phyloP scores from a whole-genome alignment of 2,797 vertebrate genomes.

The Euthynnus affinis region DNA sequence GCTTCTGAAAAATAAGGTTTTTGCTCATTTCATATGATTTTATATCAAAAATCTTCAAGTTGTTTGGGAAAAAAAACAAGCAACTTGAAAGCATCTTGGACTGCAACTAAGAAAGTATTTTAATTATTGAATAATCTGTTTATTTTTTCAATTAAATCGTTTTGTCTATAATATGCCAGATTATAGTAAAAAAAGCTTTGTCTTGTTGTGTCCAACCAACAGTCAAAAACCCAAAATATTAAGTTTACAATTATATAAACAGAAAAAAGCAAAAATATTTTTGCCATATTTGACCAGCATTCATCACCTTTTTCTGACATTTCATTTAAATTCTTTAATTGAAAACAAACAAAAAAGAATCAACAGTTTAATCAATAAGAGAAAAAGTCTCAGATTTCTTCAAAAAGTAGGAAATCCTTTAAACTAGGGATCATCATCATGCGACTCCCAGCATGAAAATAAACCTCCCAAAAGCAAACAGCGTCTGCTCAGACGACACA shows the following conservation, averaged over 20 bases:
- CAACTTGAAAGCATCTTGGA: too few species aligned
- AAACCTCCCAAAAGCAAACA: conserved; percentile 8
- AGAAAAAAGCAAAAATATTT: too few species aligned
- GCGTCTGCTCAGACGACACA: neutral
- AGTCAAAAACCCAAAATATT: too few species aligned
- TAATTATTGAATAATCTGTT: too few species aligned
- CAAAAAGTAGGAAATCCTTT: neutral
- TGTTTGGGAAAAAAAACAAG: too few species aligned
- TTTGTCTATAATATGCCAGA: too few species aligned
- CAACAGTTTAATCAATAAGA: neutral
- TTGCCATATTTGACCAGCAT: neutral
- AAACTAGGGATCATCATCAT: neutral
- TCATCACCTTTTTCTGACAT: neutral
- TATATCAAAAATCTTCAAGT: too few species aligned
- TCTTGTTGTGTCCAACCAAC: too few species aligned
- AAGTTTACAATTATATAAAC: too few species aligned
- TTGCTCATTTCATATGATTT: neutral
- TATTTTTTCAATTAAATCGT: too few species aligned
- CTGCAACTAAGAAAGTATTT: too few species aligned
- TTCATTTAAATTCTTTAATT: neutral
- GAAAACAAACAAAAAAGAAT: neutral
- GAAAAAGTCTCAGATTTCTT: neutral
- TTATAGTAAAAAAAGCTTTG: too few species aligned
- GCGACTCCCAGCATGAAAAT: neutral
- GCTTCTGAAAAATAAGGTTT: neutral